Percentiles rank a stretch among this genome's conserved stretches.
Evolutionary conservation across 2,888 invertebrate genomes (phyloP).

Genomic region (Papilio gigon): DNA sequence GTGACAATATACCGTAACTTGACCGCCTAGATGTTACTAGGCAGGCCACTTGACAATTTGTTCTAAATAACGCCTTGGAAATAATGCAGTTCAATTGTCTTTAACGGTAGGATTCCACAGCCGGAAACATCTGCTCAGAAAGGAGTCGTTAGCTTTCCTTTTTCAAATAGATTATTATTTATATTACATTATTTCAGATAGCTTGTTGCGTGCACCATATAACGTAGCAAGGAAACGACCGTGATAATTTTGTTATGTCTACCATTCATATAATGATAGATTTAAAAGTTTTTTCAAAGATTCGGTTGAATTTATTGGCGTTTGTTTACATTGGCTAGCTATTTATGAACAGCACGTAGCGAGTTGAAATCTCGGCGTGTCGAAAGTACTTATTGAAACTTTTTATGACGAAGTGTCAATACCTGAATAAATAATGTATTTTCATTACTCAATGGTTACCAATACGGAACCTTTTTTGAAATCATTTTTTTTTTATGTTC

Average conservation of each 20-base stretch:
- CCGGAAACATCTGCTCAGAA: too few relatives aligned
- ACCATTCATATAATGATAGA: background rate
- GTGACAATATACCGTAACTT: constrained; percentile 14
- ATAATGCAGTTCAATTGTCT: background rate
- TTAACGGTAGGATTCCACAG: background rate
- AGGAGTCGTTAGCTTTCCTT: too few relatives aligned
- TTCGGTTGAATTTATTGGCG: background rate
- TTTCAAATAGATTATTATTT: too few relatives aligned
- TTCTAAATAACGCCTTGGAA: background rate
- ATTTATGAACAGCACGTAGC: constrained; percentile 10
- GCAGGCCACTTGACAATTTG: constrained; percentile 3
- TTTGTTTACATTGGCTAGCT: constrained; percentile 14
- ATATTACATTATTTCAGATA: too few relatives aligned
- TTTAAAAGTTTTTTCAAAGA: background rate
- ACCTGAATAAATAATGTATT: too few relatives aligned
- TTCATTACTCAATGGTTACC: too few relatives aligned
- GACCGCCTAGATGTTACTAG: constrained; percentile 6
- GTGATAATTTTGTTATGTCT: background rate
- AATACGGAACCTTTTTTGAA: too few relatives aligned
- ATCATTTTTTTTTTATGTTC: background rate
- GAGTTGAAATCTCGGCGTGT: constrained; percentile 8
- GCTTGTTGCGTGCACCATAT: too few relatives aligned
- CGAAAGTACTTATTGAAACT: constrained; percentile 11
- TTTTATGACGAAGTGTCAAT: background rate
- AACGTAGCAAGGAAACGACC: background rate